Base-by-base conservation (phyloP, 2,797 vertebrate species). In the Siniperca obscura region DNA sequence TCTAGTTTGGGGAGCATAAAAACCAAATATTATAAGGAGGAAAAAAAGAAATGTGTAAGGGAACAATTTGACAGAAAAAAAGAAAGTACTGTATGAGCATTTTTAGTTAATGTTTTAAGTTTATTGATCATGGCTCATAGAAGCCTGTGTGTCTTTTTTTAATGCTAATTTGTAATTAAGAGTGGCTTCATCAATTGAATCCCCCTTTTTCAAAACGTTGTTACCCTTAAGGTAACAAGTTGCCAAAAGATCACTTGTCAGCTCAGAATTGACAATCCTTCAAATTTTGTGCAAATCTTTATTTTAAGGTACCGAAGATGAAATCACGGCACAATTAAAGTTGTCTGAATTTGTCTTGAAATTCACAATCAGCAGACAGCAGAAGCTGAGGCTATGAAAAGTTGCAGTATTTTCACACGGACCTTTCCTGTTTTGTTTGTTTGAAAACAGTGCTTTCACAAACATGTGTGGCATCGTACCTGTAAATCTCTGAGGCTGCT, bases 1-100 rank as follows among this genome's bases (percentile, higher is more conserved):
- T 76, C 61, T 78, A 50, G 40, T 78, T 84, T 72, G 25, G 71
- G 70, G 56, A 78, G 81, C 87, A 91, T 78, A 74, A 89, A 88
- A 91, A 94, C 84, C 88, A 93, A 94, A 94, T 81, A 81, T 25
- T 72, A 2, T 9, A 64, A 36, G 27, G 36, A 36, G 30, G 67
- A 66, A 76, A 61, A n/a, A 62, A 50, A 57, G 5, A 78, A 40
- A 42, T 25, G 12, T 64, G 7, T 42, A 52, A 69, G 59, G 59
- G 66, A 81, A 75, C 42, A 82, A 46, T 59, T 61, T 42, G 55
- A 74, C 22, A 53, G 21, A 70, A 73, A 78, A 80, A 34, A 77
- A 36, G 22, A 50, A 69, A 62, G 61, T 17, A 67, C 27, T 66
- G 60, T 76, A 53, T 42, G 30, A 74, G 48, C 9, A 48, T 78